Percentiles rank a stretch among this genome's conserved stretches.
phyloP scores from a whole-genome alignment of 2,888 invertebrate species.

The Eupeodes latifasciatus region DNA sequence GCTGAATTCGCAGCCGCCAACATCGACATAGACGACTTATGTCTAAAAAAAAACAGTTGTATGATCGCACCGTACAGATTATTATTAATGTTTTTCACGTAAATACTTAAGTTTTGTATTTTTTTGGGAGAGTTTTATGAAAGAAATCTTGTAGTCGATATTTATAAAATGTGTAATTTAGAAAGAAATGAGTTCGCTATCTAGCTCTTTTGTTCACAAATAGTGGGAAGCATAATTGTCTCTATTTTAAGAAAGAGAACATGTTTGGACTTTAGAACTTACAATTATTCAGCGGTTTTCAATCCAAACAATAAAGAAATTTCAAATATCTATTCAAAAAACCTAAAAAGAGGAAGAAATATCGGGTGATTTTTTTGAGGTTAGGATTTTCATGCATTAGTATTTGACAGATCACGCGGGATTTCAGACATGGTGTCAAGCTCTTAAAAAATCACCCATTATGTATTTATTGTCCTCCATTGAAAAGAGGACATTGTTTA shows the following conservation, averaged over 20 bases:
- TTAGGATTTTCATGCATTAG: too few relatives aligned
- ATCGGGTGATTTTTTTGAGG: too few relatives aligned
- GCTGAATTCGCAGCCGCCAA: not conserved
- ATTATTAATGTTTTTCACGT: slow-evolving; percentile 27
- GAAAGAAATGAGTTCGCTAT: slow-evolving; percentile 22
- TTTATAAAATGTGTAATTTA: not conserved
- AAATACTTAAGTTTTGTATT: slow-evolving; percentile 18
- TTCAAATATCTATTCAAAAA: too few relatives aligned
- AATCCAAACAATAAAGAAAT: too few relatives aligned
- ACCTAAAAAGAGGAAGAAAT: too few relatives aligned
- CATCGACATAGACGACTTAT: not conserved
- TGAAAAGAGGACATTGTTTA: too few relatives aligned
- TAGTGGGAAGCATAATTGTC: not conserved
- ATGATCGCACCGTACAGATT: slow-evolving; percentile 29
- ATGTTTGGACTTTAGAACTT: not conserved
- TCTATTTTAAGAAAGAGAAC: not conserved
- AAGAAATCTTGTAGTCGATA: slow-evolving; percentile 30
- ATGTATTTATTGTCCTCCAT: too few relatives aligned
- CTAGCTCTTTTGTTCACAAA: slow-evolving; percentile 45
- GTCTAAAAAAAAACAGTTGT: not conserved
- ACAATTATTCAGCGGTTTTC: too few relatives aligned
- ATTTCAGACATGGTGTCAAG: too few relatives aligned
- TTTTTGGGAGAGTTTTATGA: slow-evolving; percentile 45
- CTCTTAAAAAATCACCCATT: too few relatives aligned
- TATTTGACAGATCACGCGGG: too few relatives aligned